Evolutionary conservation across 2,797 vertebrate species (phyloP).

Genomic region (Luscinia luscinia): DNA sequence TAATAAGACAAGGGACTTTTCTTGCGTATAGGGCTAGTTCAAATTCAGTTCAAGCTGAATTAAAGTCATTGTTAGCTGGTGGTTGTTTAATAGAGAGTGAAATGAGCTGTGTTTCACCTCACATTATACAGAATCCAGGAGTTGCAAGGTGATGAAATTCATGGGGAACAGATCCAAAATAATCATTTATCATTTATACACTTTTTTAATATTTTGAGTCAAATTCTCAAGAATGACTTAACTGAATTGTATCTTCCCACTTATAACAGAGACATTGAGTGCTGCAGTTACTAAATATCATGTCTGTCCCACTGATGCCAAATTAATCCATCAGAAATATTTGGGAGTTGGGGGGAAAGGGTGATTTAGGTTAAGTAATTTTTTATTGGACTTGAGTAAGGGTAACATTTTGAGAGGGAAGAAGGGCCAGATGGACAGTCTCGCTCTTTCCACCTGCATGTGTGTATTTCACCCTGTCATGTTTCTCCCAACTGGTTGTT

Average conservation of each 20-base stretch:
- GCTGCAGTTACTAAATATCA: not conserved
- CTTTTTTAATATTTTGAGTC: not conserved
- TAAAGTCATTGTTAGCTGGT: slow-evolving; percentile 34
- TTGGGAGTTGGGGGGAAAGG: not conserved
- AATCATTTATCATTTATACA: not conserved
- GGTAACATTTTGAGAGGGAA: slow-evolving; percentile 18
- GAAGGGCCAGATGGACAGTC: slow-evolving; percentile 27
- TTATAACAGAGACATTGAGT: not conserved
- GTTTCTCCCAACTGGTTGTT: slow-evolving; percentile 52
- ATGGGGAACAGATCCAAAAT: not conserved
- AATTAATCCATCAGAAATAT: not conserved
- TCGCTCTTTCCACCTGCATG: not conserved
- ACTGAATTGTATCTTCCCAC: not conserved
- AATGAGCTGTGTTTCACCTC: slow-evolving; percentile 19
- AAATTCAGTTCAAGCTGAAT: slow-evolving; percentile 38
- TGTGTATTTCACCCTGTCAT: slow-evolving; percentile 38
- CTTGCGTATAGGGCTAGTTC: slow-evolving; percentile 35
- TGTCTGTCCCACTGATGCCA: not conserved
- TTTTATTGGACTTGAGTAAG: not conserved
- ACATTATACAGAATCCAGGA: not conserved
- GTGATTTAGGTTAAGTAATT: not conserved
- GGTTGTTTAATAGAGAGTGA: slow-evolving; percentile 15
- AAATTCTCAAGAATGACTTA: not conserved
- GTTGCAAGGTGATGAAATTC: not conserved
- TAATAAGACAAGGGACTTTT: slow-evolving; percentile 45